Evolutionary conservation across 2,888 invertebrate species (phyloP), one percentile per base, ranked within the genome.

Genomic region (Aporophyla lueneburgensis): DNA sequence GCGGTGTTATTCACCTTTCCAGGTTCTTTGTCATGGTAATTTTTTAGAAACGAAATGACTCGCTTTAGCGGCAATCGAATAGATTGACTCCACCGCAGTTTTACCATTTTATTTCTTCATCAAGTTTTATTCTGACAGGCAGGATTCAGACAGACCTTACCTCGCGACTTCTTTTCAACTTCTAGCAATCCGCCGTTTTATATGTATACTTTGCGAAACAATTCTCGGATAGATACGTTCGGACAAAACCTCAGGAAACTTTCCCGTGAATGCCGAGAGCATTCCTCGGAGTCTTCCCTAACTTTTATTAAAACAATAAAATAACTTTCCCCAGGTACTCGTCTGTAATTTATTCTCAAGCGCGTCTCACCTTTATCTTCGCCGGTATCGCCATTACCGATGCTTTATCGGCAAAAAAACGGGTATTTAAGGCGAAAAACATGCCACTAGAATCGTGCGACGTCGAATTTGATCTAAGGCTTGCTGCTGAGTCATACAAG

Each of bases 381-480:
- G 87, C 86, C 89, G 90, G 91, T 91, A 90, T 93, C 91, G 90
- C 91, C 89, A 93, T 94, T 93, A 92, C 91, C 83, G 86, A 91
- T 91, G 92, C 91, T 94, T 93, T 93, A 93, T 93, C 89, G 91
- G 80, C 87, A 89, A 91, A 94, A 65, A 93, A 94, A 93, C 90
- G 86, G 88, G 86, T 87, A 92, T 92, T 93, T 92, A 93, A 90
- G 87, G 89, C 89, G 92, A 93, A 95, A 95, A 95, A 95, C 94
- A 95, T 93, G 93, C 93, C 92, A 91, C 92, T 92, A 89, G 92
- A 93, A 92, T 92, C 89, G 92, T 93, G 92, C 90, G 89, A 92
- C 91, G 94, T 94, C 93, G 95, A 95, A 94, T 95, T 95, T 94
- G 95, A 95, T 95, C 93, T 94, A 94, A 92, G 92, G 93, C 92